These are phyloP conservation scores for Gadus chalcogrammus DNA, from an alignment of 2,113 vertebrate genomes.

Conservation along the genomic window DNA sequence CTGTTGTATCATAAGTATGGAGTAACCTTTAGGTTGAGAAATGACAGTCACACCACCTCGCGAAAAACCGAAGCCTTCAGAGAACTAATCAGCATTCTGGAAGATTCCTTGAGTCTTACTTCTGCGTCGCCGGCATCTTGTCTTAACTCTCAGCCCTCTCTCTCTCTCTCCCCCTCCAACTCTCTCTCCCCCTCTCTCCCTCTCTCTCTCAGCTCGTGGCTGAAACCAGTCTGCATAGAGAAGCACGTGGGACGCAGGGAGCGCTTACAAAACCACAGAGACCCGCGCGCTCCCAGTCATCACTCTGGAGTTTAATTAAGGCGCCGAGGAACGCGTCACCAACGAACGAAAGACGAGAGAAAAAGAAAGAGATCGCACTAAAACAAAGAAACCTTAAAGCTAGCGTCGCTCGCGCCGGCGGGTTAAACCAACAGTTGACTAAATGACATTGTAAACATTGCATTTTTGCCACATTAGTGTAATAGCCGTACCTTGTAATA, in stretches of 20 bases:
- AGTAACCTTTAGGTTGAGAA: no score
- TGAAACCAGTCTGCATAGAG: slow-evolving; percentile 36
- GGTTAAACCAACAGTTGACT: slow-evolving; percentile 5
- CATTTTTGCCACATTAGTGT: not conserved
- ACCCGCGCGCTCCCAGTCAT: slow-evolving; percentile 49
- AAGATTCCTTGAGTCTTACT: no score
- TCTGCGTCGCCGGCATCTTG: no score
- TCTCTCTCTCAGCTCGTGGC: slow-evolving; percentile 22
- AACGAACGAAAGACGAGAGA: not conserved
- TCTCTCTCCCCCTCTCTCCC: no score
- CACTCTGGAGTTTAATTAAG: slow-evolving; percentile 72
- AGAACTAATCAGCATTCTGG: no score
- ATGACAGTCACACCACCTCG: no score
- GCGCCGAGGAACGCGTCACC: slow-evolving; percentile 38
- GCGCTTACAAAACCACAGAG: slow-evolving; percentile 51
- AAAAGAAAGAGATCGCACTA: slow-evolving; percentile 24
- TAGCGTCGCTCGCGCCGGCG: slow-evolving; percentile 16
- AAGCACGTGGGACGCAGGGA: slow-evolving; percentile 55
- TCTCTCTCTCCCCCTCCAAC: no score
- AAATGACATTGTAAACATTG: not conserved
- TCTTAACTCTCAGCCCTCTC: no score
- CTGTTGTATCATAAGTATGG: no score
- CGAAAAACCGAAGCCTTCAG: no score
- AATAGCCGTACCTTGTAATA: not conserved
- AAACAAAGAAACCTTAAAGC: slow-evolving; percentile 47